phyloP scores from a whole-genome alignment of 1,140 invertebrate genomes.

The Copidosoma floridanum region DNA sequence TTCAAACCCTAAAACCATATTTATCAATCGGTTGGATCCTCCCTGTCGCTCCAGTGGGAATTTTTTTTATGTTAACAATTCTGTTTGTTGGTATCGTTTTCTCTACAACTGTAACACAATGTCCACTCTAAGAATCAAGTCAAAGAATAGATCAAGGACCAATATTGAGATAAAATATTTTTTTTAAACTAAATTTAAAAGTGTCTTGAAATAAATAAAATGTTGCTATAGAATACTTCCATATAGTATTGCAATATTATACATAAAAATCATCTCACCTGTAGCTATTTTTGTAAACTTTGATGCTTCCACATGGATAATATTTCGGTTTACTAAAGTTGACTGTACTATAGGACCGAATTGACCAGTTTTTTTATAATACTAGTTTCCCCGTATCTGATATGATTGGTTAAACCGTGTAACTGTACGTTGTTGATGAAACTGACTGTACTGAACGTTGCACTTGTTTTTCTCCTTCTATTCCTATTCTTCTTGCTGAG shows the following conservation, averaged over 20 bases:
- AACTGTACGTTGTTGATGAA: no score
- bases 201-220: not conserved
- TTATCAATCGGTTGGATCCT: no score
- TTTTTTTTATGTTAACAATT: not conserved
- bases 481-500: no score
- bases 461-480: no score
- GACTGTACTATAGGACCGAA: no score
- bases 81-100: not conserved
- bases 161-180: no score
- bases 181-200: not conserved
- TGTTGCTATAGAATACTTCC: not conserved
- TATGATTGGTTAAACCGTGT: no score
- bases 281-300: no score
- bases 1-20: not conserved
- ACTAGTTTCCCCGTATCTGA: not conserved
- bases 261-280: no score
- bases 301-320: not conserved
- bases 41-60: not conserved
- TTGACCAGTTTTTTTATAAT: not conserved
- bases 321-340: not conserved
- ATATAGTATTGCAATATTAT: not conserved
- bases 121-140: no score
- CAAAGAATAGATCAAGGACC: not conserved
- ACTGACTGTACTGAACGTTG: no score
- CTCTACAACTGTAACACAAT: no score